Evolutionary conservation across 2,113 vertebrate genomes (phyloP).

Genomic region (Trematocara zebra): DNA sequence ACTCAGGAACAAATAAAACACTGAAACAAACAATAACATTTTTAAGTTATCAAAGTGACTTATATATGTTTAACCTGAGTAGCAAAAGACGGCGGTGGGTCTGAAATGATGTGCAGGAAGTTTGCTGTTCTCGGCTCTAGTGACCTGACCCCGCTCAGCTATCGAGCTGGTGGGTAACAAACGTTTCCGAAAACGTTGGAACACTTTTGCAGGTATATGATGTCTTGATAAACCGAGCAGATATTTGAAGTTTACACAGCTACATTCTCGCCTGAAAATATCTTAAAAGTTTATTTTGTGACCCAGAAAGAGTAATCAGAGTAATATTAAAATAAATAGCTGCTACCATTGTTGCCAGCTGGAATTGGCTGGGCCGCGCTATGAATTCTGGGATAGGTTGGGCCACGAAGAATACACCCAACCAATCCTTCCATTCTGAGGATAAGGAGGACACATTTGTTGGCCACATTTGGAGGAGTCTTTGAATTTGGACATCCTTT

Average conservation of each 20-base stretch:
- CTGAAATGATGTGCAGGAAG: neutral
- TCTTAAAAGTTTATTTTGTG: neutral
- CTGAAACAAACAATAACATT: neutral
- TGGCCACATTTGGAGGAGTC: rapidly evolving
- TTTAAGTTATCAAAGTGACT: no score
- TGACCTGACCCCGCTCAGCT: neutral
- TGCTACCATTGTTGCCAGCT: neutral
- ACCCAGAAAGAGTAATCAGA: neutral
- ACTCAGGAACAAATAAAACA: neutral
- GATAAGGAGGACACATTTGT: neutral
- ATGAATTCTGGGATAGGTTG: neutral
- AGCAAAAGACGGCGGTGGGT: no score
- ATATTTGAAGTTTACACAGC: neutral
- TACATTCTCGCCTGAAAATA: neutral
- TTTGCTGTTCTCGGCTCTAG: neutral
- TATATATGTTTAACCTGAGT: no score
- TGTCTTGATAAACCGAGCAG: neutral
- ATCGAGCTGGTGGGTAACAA: neutral
- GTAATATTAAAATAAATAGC: neutral
- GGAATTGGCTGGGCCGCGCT: rapidly evolving
- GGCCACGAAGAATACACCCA: rapidly evolving
- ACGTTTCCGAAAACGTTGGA: rapidly evolving
- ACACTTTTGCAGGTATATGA: rapidly evolving
- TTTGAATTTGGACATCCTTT: neutral
- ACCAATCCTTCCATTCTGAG: neutral